Conservation (phyloP, 2,113 vertebrate genomes). For the Phalacrocorax aristotelis region DNA sequence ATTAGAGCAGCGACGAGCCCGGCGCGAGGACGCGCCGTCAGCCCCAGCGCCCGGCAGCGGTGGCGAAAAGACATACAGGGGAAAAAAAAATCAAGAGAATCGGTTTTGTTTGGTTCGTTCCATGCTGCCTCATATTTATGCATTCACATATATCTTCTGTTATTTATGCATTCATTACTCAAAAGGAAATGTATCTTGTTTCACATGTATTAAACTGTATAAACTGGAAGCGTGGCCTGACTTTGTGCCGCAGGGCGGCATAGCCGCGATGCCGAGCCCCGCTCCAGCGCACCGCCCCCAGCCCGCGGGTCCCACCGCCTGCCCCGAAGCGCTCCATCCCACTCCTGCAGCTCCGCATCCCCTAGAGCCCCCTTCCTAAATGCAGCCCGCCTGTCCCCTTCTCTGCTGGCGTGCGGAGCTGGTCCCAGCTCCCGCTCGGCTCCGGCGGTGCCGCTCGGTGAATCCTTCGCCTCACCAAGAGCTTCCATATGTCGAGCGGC, state of each 20-base stretch:
- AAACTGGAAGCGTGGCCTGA: slow-evolving; percentile 66
- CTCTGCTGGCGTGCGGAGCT: neutral
- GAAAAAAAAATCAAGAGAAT: neutral
- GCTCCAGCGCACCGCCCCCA: neutral
- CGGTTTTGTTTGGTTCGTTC: neutral
- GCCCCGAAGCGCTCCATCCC: neutral
- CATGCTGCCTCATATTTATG: slow-evolving; percentile 61
- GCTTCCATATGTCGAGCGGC: neutral
- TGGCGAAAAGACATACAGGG: neutral
- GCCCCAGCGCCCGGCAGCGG: neutral
- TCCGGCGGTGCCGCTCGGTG: neutral
- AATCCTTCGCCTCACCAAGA: neutral
- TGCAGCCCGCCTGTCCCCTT: neutral
- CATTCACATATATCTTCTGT: slow-evolving; percentile 69
- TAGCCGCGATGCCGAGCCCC: neutral
- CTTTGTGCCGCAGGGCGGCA: neutral
- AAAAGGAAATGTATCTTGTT: slow-evolving; percentile 66
- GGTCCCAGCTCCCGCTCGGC: neutral
- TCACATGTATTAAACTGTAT: slow-evolving; percentile 73
- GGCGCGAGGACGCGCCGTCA: rapidly evolving
- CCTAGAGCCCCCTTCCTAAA: neutral
- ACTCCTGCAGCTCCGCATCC: neutral
- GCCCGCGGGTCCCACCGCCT: neutral
- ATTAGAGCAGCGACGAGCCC: neutral
- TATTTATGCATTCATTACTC: slow-evolving; percentile 68